Base-by-base conservation (phyloP, 2,113 vertebrate species). In the Reinhardtius hippoglossoides region DNA sequence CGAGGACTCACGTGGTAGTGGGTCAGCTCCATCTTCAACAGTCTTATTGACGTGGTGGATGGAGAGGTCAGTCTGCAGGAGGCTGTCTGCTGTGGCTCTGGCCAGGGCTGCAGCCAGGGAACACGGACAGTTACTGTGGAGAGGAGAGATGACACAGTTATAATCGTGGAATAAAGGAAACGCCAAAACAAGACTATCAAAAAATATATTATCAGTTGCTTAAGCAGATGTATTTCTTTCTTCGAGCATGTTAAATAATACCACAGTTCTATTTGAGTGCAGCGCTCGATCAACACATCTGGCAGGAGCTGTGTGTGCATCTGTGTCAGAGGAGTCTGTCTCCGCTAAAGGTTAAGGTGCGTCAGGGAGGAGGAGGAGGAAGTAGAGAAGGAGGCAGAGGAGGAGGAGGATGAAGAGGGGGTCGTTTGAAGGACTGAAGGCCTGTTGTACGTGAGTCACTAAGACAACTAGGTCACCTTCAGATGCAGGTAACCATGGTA, bases 51-150 rank as follows among this genome's bases (percentile, higher is more conserved):
- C 90, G 87, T 95, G 95, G 89, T 95, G 95, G 37, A 92, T 91
- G 1, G 97, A 95, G 74, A 99, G 96, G 87, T 99, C 97, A 3
- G 94, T 96, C 94, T 97, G 97, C 42, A 98, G 95, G 66, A 99
- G 85, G 89, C 95, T 95, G 78, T 97, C 96, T 21, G 97, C 94
- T 1, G 97, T 97, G 37, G 96, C 96, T 89, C 97, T 95, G 62
- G 97, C 96, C 89, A 99, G 87, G 26, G 96, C 97, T n/a, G 97
- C 95, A 40, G 97, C 98, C 96, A 99, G 91, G 83, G 97, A 97
- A 59, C 97, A 99, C 0, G 97, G 97, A 74, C 97, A 98, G 46
- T 99, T 99, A 91, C 98, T 99, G 93, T 42, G 89, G 69, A 2
- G 37, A 64, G 56, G 81, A 83, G 56, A 81, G 62, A 80, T 0